Evolutionary conservation across 2,888 invertebrate species (phyloP), one percentile per base, ranked within the genome.

Genomic region (Rhagonycha fulva): DNA sequence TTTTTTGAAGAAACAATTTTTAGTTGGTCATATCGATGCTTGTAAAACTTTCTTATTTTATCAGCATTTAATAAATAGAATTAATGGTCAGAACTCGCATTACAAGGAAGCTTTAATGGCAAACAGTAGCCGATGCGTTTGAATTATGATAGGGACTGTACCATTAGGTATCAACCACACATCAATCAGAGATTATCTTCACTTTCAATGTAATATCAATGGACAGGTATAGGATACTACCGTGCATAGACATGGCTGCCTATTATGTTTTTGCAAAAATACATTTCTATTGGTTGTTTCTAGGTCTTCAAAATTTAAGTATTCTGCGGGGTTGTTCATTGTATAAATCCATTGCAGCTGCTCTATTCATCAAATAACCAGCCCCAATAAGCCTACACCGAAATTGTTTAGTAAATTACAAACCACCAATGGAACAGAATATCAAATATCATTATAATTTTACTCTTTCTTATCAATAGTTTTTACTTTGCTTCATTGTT

Each of bases 361-460:
- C 68, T 66, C 73, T 74, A 74, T 74, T 74, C 71, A 74, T 61
- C 30, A 62, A 76, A 24, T 66, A 74, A 71, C 77, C 71, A 71
- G 74, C 77, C 77, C 74, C 68, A 68, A 62, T 73, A 72, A 76
- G 74, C 76, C 63, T 76, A 47, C 66, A 70, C 71, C 77, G 69
- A 77, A 69, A 71, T 69, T 77, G 73, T 76, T 74, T 72, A 72
- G 77, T 73, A 76, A 76, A 76, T 77, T 74, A 72, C 71, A 69
- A 77, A 74, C 77, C 77, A 74, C 77, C 77, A 77, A 77, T 77
- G 68, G 77, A 47, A 77, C 63, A 75, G 70, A 75, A 75, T 81
- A 81, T 81, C 81, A 71, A 77, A 80, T 81, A 80, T 78, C 81
- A 78, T 77, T 80, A 76, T 77, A 80, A 81, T 80, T 79, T 80